Base-by-base conservation (phyloP, 1,140 invertebrate species). In the Octopus sinensis region DNA sequence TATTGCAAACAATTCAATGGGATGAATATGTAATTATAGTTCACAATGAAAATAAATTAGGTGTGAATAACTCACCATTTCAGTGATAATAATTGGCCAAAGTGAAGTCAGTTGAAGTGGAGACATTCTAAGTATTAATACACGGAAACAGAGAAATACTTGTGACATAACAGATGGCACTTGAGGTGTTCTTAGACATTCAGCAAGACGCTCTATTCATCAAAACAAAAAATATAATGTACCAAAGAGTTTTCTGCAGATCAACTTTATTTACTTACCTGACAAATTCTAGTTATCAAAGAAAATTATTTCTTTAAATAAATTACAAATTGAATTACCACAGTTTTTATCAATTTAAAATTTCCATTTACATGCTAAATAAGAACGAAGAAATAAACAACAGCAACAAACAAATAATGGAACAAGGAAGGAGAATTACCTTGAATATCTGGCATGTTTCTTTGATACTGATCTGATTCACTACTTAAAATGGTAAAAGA, bases 51-150 rank as follows among this genome's bases (percentile, higher is more conserved):
- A 43, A 43, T 43, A 43, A 43, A 43, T 43, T 43, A 43, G 30
- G 30, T 43, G 30, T 43, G 30, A 43, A 43, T 43, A 73, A 81
- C 84, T 85, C 84, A 93, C 95, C 92, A 98, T 93, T 93, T 98
- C 97, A 75, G 95, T 96, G 80, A 98, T 96, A 86, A 98, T 96
- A 71, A 96, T 95, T 6, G 97, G 97, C 97, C 97, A 98, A 53
- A 98, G 91, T 0, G 96, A 96, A 10, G 95, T 96, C 5, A 98
- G 93, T 85, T 96, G 95, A 83, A 95, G 93, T 0, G 95, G 93
- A 9, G 96, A 96, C 93, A 98, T 96, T 80, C 96, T 92, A 76
- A 97, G 88, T 7, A 98, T 92, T 71, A 98, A 92, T 5, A 98
- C 96, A 76, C 96, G 93, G 89, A 97, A 97, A 90, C 96, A 97